phyloP scores from a whole-genome alignment of 2,888 invertebrate genomes.

The Octonoba sinensis region DNA sequence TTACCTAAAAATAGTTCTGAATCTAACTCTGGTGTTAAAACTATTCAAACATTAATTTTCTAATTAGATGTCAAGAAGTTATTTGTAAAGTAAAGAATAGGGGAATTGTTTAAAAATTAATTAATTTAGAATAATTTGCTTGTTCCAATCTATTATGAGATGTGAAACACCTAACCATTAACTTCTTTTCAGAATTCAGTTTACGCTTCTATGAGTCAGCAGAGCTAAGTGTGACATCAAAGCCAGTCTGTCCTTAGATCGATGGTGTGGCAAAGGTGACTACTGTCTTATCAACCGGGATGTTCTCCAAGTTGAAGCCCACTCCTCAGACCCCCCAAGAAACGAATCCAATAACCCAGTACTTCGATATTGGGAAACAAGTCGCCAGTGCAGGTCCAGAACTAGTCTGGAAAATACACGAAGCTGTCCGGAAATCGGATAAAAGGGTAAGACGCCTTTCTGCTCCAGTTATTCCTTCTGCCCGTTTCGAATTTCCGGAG shows the following conservation, averaged over 20 bases:
- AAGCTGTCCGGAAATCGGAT: constrained; percentile 88
- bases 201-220: not conserved
- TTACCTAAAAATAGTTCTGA: too few relatives aligned
- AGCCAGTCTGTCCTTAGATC: constrained; percentile 12
- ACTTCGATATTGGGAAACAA: constrained; percentile 88
- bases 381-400: constrained; percentile 87
- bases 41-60: too few relatives aligned
- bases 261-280: constrained; percentile 49
- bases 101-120: too few relatives aligned
- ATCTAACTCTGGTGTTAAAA: too few relatives aligned
- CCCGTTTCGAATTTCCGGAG: too few relatives aligned
- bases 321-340: constrained; percentile 69
- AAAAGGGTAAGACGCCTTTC: constrained; percentile 80
- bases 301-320: constrained; percentile 67
- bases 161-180: too few relatives aligned
- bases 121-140: too few relatives aligned
- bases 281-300: constrained; percentile 37
- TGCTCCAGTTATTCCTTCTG: too few relatives aligned
- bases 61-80: too few relatives aligned
- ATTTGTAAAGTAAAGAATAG: too few relatives aligned
- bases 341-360: constrained; percentile 82
- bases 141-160: too few relatives aligned
- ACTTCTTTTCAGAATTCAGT: too few relatives aligned
- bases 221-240: not conserved
- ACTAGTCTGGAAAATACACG: constrained; percentile 91